Percentiles rank a stretch among this genome's conserved stretches.
phyloP scores from a whole-genome alignment of 2,888 invertebrate genomes.

The Prosopocoilus inquinatus region DNA sequence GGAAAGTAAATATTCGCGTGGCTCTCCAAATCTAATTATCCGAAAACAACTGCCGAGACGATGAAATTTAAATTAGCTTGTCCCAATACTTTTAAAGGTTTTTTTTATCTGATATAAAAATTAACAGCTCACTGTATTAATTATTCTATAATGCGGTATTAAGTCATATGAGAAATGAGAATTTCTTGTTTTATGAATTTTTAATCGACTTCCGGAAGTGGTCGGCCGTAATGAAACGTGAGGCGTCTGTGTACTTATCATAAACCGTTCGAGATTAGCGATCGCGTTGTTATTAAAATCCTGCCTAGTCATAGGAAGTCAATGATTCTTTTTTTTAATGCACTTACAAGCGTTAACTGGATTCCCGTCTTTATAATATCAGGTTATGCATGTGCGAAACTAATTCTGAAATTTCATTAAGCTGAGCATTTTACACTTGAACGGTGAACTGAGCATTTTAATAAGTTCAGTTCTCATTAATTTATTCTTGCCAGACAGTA shows the following conservation, averaged over 20 bases:
- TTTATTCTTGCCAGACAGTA: too few relatives aligned
- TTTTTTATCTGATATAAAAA: constrained; percentile 15
- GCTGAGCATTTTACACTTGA: too few relatives aligned
- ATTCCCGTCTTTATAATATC: constrained; percentile 6
- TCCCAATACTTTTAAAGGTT: not conserved
- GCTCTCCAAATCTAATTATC: too few relatives aligned
- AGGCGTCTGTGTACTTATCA: constrained; percentile 1
- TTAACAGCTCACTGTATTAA: constrained; percentile 20
- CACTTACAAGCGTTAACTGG: not conserved
- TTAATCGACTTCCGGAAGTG: constrained; percentile 1
- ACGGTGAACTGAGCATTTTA: too few relatives aligned
- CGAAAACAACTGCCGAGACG: not conserved
- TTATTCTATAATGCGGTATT: constrained; percentile 7
- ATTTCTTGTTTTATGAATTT: constrained; percentile 3
- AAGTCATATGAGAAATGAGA: constrained; percentile 1
- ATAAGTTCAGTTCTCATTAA: too few relatives aligned
- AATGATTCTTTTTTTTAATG: constrained; percentile 3
- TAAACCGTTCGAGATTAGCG: constrained; percentile 7
- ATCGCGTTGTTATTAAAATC: constrained; percentile 9
- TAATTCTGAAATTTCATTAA: not conserved
- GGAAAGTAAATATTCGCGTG: too few relatives aligned
- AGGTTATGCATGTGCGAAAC: constrained; percentile 5
- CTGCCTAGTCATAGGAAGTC: constrained; percentile 10
- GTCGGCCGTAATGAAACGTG: not conserved
- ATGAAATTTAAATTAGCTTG: not conserved